phyloP scores from a whole-genome alignment of 2,113 vertebrate species.

The Oncorhynchus nerka region DNA sequence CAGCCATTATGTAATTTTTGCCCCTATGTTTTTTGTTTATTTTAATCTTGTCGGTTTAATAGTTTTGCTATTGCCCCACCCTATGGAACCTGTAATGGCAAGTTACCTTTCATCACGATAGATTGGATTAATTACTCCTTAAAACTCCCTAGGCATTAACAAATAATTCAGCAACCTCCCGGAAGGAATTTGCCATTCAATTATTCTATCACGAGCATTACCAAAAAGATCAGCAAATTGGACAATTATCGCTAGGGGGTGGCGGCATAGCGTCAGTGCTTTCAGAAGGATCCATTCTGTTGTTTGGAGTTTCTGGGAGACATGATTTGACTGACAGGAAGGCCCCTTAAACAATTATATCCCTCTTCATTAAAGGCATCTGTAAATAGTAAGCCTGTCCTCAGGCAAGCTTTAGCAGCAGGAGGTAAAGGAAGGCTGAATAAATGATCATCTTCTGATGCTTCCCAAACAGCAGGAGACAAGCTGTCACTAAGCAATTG shows the following conservation, averaged over 20 bases:
- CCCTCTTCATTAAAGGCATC: neutral
- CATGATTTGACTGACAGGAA: neutral
- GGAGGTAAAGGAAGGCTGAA: neutral
- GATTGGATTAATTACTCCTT: conserved; percentile 8
- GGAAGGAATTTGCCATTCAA: neutral
- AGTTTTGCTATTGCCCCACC: too few relatives aligned
- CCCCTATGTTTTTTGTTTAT: neutral
- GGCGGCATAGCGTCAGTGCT: neutral
- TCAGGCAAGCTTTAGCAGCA: neutral
- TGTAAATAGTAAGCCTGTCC: conserved; percentile 2
- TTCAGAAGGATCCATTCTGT: neutral
- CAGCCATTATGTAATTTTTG: too few relatives aligned
- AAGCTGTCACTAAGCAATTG: conserved; percentile 1
- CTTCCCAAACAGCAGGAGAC: neutral
- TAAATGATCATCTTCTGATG: conserved; percentile 3
- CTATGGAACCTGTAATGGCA: neutral
- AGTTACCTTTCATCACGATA: neutral
- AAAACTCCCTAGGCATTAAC: neutral
- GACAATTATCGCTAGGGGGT: neutral
- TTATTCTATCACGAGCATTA: neutral
- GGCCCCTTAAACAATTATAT: neutral
- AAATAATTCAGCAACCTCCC: neutral
- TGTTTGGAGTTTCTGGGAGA: neutral
- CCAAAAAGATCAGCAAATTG: neutral
- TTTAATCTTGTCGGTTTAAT: neutral